phyloP scores from a whole-genome alignment of 2,888 invertebrate species.

The Mythimna pallens region DNA sequence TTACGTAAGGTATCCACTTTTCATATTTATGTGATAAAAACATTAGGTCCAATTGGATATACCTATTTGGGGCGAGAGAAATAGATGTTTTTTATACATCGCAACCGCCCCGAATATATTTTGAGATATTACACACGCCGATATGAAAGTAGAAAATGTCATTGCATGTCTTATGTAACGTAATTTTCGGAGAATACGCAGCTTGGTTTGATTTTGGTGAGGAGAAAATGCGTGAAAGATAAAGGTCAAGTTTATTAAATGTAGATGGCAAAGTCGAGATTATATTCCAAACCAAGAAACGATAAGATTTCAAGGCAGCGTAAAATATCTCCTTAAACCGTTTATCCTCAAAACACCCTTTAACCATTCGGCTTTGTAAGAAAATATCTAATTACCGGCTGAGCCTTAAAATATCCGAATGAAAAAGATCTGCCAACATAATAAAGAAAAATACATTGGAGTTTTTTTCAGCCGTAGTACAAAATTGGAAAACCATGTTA shows the following conservation, averaged over 20 bases:
- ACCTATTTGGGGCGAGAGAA: constrained; percentile 58
- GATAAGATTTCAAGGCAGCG: constrained; percentile 29
- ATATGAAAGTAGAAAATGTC: constrained; percentile 44
- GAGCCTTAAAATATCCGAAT: constrained; percentile 45
- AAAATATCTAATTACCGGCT: constrained; percentile 59
- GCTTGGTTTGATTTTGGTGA: constrained; percentile 45
- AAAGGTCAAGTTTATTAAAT: constrained; percentile 17
- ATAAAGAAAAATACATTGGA: constrained; percentile 50
- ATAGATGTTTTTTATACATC: constrained; percentile 59
- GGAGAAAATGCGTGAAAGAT: constrained; percentile 1
- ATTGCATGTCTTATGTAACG: constrained; percentile 46
- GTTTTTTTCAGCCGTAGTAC: constrained; percentile 59
- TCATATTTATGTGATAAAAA: constrained; percentile 69
- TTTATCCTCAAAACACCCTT: constrained; percentile 55
- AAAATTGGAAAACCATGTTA: constrained; percentile 68
- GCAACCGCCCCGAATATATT: constrained; percentile 46
- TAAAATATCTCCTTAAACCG: constrained; percentile 35
- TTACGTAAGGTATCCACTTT: constrained; percentile 62
- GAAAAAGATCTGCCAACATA: constrained; percentile 45
- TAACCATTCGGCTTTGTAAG: constrained; percentile 36
- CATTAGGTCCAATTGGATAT: constrained; percentile 67
- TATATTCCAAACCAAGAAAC: constrained; percentile 27
- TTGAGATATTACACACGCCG: constrained; percentile 56
- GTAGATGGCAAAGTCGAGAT: constrained; percentile 7
- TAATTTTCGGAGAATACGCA: constrained; percentile 14